phyloP scores from a whole-genome alignment of 2,797 vertebrate species.

The Loriculus beryllinus region DNA sequence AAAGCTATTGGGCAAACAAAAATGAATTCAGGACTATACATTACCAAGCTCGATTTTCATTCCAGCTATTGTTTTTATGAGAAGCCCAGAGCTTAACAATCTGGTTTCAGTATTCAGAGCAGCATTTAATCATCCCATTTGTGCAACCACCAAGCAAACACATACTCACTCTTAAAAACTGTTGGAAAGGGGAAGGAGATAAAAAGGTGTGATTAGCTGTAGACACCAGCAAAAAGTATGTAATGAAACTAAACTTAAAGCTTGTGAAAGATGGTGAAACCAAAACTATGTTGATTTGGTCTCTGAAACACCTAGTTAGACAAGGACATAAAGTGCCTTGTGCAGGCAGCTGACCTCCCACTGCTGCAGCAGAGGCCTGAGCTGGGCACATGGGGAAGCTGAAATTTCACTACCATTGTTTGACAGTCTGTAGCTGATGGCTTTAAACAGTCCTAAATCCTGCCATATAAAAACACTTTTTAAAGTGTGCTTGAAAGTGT shows the following conservation, averaged over 20 bases:
- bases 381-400: background rate
- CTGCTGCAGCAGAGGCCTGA: background rate
- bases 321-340: background rate
- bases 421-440: background rate
- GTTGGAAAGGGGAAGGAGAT: background rate
- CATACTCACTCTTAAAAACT: background rate
- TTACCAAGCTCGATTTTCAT: background rate
- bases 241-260: background rate
- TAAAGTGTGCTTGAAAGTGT: background rate
- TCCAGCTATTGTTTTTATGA: background rate
- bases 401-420: background rate
- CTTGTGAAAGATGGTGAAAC: background rate
- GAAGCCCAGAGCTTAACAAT: background rate
- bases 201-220: background rate
- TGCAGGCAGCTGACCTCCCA: background rate
- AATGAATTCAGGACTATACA: background rate
- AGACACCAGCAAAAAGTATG: background rate
- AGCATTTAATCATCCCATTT: background rate
- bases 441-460: constrained; percentile 32
- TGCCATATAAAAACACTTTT: background rate
- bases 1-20: background rate
- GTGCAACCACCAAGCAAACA: background rate
- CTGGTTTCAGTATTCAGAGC: background rate
- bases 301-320: background rate
- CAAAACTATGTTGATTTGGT: background rate